Evolutionary conservation across 2,797 vertebrate genomes (phyloP), one percentile per base, ranked within the genome.

Genomic region (Mus spretus): DNA sequence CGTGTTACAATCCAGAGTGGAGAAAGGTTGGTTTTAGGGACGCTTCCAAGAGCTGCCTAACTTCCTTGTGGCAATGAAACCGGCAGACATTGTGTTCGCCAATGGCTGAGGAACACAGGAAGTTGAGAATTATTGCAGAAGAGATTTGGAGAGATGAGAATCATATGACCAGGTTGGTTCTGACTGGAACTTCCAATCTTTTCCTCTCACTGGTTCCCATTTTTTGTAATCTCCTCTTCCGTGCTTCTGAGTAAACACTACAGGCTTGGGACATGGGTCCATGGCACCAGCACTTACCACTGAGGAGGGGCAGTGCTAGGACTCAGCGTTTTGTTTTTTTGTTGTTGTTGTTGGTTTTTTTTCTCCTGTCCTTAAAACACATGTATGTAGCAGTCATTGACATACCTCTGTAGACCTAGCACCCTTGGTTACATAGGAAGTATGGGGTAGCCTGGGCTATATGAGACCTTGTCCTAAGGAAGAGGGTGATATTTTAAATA

Each of bases 21-120:
- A 81, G 65, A 31, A 90, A 89, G 70, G 53, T 77, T 94, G 86
- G 84, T 75, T 84, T 95, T 59, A 67, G 55, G 74, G 61, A 94
- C 61, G 12, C 90, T 88, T 87, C 7, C 91, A 59, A 84, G 89
- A 75, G 10, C 31, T 94, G 2, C 90, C 11, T 40, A 70, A 40
- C 80, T 92, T 90, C 61, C 50, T 22, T 77, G 47, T 87, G 50
- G n/a, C 74, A 11, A 72, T 93, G 61, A 67, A 81, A 24, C 9
- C 81, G 53, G 44, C 8, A 93, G 72, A 84, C 80, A 78, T 94
- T 94, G n/a, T 70, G 81, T 90, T 65, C 74, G 89, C n/a, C 57
- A 28, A 2, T 84, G 84, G 13, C 55, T 57, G 0, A 96, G 31
- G 91, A 86, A 80, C 44, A 92, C 83, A 93, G 37, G 84, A 55